These are phyloP conservation scores for Sclerurus mexicanus DNA, from an alignment of 2,113 vertebrate species.

Conservation along the genomic window DNA sequence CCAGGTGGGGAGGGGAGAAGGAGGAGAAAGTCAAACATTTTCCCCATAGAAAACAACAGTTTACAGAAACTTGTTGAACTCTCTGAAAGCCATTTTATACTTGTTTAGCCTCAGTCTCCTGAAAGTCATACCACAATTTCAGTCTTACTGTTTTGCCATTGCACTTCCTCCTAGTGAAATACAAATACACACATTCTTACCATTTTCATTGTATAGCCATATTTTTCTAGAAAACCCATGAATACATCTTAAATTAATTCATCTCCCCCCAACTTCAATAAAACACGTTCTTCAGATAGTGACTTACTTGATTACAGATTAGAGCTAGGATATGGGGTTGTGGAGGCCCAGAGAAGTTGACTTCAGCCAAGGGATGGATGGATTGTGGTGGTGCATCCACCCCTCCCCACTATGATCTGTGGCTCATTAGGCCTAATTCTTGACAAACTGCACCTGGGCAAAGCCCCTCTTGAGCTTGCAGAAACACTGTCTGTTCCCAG, in stretches of 20 bases:
- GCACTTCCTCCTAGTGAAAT: neutral
- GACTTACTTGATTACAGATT: neutral
- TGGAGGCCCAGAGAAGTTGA: neutral
- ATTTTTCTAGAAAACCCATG: neutral
- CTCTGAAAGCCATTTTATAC: neutral
- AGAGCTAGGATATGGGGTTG: neutral
- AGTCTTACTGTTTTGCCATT: neutral
- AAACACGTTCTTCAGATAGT: neutral
- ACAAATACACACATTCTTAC: neutral
- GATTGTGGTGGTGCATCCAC: neutral
- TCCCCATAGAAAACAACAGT: neutral
- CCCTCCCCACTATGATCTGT: neutral
- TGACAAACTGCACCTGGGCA: neutral
- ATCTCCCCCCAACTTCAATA: neutral
- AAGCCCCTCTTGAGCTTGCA: neutral
- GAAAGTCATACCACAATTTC: neutral
- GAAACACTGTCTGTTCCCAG: neutral
- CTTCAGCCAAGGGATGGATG: rapidly evolving
- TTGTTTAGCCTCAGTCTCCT: neutral
- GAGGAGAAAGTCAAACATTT: neutral
- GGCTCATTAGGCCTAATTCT: neutral
- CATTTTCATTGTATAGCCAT: neutral
- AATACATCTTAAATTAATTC: neutral
- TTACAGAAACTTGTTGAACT: neutral
- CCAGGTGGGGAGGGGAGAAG: rapidly evolving